Evolutionary conservation across 2,797 vertebrate species (phyloP).

Genomic region (Aldrovandia affinis): DNA sequence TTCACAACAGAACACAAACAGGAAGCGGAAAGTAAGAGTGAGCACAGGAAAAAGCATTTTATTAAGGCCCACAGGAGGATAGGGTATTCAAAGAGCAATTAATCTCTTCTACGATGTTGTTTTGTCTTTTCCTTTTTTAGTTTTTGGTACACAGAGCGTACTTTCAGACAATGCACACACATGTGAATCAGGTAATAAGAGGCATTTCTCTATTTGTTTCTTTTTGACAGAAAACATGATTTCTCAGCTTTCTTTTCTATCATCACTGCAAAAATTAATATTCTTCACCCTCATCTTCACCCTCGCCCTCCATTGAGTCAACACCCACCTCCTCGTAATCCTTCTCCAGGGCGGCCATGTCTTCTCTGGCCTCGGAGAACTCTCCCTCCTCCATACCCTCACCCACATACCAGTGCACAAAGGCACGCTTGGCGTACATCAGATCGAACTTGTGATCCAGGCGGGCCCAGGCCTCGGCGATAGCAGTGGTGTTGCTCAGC

Average conservation of each 20-base stretch:
- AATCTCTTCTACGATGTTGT: background rate
- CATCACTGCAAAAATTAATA: slow-evolving; percentile 65
- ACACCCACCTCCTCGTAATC: slow-evolving; percentile 86
- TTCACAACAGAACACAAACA: slow-evolving; percentile 5
- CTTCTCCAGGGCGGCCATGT: slow-evolving; percentile 74
- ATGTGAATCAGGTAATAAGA: background rate
- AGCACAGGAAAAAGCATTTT: slow-evolving; percentile 1
- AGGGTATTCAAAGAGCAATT: slow-evolving; percentile 18
- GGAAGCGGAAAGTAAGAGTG: slow-evolving; percentile 5
- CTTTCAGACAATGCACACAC: background rate
- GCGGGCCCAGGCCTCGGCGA: slow-evolving; percentile 87
- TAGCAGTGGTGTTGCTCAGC: slow-evolving; percentile 86
- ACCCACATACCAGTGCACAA: slow-evolving; percentile 90
- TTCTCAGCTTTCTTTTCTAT: slow-evolving; percentile 28
- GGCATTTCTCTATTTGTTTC: background rate
- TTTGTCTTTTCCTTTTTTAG: background rate
- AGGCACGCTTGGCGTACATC: slow-evolving; percentile 89
- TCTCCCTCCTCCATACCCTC: slow-evolving; percentile 92
- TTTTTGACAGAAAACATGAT: background rate
- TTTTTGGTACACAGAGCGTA: background rate
- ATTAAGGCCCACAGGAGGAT: slow-evolving; percentile 6
- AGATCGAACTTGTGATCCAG: slow-evolving; percentile 88
- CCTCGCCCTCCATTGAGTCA: slow-evolving; percentile 87
- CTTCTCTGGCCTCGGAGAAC: slow-evolving; percentile 88
- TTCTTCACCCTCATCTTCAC: slow-evolving; percentile 88